These are phyloP conservation scores for Chloropsis hardwickii DNA, from an alignment of 2,113 vertebrate genomes.

Conservation along the genomic window DNA sequence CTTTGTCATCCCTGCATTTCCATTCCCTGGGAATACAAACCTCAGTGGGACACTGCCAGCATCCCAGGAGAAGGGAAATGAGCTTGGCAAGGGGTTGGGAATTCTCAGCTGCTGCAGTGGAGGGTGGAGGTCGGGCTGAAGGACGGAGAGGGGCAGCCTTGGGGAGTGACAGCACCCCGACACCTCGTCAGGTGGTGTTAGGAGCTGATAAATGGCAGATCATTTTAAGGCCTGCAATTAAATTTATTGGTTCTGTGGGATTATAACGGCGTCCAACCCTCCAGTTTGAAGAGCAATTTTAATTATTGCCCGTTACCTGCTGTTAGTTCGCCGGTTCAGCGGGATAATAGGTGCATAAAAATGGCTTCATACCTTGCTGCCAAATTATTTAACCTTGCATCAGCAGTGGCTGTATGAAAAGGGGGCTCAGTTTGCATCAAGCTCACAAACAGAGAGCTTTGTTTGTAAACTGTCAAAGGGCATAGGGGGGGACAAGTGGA, in stretches of 20 bases:
- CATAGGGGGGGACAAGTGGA: accelerated
- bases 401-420: background rate
- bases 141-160: background rate
- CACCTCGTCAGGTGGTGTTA: background rate
- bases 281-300: conserved; percentile 1
- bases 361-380: background rate
- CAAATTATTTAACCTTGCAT: background rate
- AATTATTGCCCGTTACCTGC: conserved; percentile 9
- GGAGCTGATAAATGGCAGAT: background rate
- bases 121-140: background rate
- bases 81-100: background rate
- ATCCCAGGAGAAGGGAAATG: accelerated
- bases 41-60: accelerated
- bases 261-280: background rate
- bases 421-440: background rate
- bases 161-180: background rate
- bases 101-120: background rate
- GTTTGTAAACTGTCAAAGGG: background rate
- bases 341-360: background rate
- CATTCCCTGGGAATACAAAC: background rate
- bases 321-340: accelerated
- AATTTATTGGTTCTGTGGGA: background rate
- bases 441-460: background rate
- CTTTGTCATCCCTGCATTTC: background rate
- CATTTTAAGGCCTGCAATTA: background rate